These are phyloP conservation scores for Strix uralensis DNA, from an alignment of 2,113 vertebrate species.

Conservation along the genomic window DNA sequence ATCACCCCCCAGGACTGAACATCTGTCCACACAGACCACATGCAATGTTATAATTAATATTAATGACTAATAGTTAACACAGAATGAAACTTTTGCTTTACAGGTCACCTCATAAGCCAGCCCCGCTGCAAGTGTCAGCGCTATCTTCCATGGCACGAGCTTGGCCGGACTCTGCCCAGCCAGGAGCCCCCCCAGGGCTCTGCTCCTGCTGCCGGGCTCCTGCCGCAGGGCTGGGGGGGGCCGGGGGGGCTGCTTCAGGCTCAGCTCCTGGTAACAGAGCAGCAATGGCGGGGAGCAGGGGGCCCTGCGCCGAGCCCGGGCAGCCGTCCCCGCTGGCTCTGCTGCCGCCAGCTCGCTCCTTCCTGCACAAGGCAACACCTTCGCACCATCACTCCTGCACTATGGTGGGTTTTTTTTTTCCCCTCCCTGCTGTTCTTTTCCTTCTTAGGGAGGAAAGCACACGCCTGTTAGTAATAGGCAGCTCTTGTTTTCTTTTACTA, in stretches of 20 bases:
- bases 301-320: too few species aligned
- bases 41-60: neutral
- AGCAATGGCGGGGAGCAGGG: neutral
- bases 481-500: neutral
- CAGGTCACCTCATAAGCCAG: neutral
- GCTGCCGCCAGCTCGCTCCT: neutral
- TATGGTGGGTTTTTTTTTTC: fast-evolving
- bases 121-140: neutral
- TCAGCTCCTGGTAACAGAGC: neutral
- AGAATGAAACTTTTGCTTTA: neutral
- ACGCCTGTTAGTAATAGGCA: neutral
- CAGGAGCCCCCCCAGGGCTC: neutral
- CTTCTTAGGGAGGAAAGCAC: neutral
- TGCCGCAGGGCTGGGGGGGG: neutral
- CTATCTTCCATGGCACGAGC: neutral
- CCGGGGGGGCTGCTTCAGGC: neutral
- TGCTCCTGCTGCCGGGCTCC: neutral
- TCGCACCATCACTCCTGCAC: neutral
- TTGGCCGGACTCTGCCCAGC: neutral
- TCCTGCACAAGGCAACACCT: neutral
- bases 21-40: neutral
- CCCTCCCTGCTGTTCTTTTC: neutral
- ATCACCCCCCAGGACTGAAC: neutral
- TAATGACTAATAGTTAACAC: neutral
- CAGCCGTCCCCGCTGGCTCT: too few species aligned